Evolutionary conservation across 2,797 vertebrate genomes (phyloP), one percentile per base, ranked within the genome.

Genomic region (Mus caroli): DNA sequence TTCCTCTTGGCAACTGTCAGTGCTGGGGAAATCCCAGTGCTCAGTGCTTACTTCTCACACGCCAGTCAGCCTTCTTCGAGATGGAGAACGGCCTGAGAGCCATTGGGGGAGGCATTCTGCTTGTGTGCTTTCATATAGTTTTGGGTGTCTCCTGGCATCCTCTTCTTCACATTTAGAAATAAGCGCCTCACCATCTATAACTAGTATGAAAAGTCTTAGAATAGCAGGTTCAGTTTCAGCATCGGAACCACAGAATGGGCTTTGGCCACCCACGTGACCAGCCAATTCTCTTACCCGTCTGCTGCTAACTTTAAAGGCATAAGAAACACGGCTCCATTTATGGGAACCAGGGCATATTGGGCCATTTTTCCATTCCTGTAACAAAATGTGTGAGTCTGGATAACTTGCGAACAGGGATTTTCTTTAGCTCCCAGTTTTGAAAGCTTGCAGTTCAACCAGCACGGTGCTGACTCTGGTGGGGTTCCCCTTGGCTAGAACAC

Each of bases 1-100:
- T 94, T 90, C 90, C 90, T 84, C 75, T 79, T 86, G 97, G 95
- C 92, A 95, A 71, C 95, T 92, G 86, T 95, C 94, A 91, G 79
- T 78, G 82, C 90, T 85, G 64, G 88, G 85, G 64, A 80, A 96
- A 82, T 76, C 50, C 76, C 73, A 95, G 76, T 62, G n/a, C 34
- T 28, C 71, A 24, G 52, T 62, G 58, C 88, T 76, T 75, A 73
- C 85, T 96, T 26, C 60, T 64, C 90, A 62, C 69, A 24, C 1
- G 15, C 78, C 90, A 31, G 40, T 91, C 88, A 52, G 52, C 67
- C 86, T 60, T 89, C 84, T 88, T 87, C 52, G 28, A 76, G 75
- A 84, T 54, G 60, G 62, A 62, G 79, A 83, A 43, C 71, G n/a
- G 28, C 0, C 14, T 64, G 52, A 86, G 80, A 77, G 40, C 79